Evolutionary conservation across 2,797 vertebrate genomes (phyloP), one percentile per base, ranked within the genome.

Genomic region (Cyclopterus lumpus): DNA sequence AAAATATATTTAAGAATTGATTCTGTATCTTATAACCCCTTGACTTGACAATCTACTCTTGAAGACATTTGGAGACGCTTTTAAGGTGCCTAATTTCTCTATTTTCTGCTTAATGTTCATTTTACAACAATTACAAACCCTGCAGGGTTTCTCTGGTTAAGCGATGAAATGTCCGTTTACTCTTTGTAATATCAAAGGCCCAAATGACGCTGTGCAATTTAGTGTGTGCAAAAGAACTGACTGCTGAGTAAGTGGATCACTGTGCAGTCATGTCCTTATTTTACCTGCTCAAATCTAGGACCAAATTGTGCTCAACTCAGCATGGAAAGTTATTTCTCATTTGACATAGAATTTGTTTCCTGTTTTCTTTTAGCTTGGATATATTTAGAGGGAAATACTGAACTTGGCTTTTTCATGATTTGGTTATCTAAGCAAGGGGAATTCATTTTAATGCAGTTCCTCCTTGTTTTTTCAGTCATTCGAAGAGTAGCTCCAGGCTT

Each of bases 41-140:
- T 76, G 32, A 82, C 72, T 55, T 86, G 89, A 93, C 88, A 90
- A 90, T 93, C 92, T 85, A 73, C n/a, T 36, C 26, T 3, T 54
- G 60, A 73, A 62, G 51, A 76, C 71, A 49, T 80, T 82, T 73
- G 67, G 61, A 69, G 55, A 66, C 70, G 64, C 40, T 73, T 44
- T 81, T 62, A 64, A 81, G 77, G 82, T 89, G 88, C 82, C 79
- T 87, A 12, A 70, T 81, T 81, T 87, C 22, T 75, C 49, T 40
- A 77, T 83, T 80, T 85, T 81, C 76, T 91, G 77, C 72, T 89
- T 76, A 3, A 71, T 46, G 32, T 79, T 84, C 18, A 34, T 76
- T 83, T 85, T 85, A 77, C 67, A 77, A 61, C 30, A 59, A 26
- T n/a, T 40, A 51, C 60, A 36, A 36, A 71, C 42, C 20, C 46